A percentile compares a stretch with the other conserved stretches of the same genome.
Evolutionary conservation across 2,113 vertebrate genomes (phyloP).

Genomic region (Cinclus cinclus): DNA sequence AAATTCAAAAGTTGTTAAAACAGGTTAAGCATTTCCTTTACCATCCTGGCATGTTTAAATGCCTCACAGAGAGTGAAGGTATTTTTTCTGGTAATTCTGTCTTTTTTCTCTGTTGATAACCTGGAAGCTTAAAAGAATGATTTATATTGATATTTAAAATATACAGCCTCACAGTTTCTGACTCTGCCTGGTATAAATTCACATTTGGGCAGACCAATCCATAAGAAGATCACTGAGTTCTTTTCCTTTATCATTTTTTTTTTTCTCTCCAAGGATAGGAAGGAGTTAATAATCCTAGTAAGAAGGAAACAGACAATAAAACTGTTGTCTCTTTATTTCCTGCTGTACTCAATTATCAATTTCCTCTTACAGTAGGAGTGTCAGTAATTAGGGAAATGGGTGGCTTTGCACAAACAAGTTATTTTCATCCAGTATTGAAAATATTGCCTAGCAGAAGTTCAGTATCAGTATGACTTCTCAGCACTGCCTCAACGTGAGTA

Average conservation of each 20-base stretch:
- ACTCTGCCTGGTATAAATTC: not conserved
- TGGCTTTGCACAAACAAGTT: conserved; percentile 1
- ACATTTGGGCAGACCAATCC: not conserved
- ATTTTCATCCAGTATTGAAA: not conserved
- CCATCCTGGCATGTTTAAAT: not conserved
- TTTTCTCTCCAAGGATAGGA: not conserved
- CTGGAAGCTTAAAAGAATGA: not conserved
- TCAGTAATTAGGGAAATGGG: not conserved
- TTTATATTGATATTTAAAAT: not conserved
- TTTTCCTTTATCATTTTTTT: not conserved
- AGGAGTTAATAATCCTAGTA: not conserved
- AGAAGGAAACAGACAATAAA: not conserved
- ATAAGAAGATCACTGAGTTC: not conserved
- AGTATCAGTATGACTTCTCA: not conserved
- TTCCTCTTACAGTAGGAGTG: conserved; percentile 17
- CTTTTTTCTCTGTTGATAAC: not conserved
- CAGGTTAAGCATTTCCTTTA: not conserved
- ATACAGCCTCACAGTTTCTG: not conserved
- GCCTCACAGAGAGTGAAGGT: not conserved
- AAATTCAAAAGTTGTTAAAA: not conserved
- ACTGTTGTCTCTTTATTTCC: not conserved
- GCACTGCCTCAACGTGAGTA: not conserved
- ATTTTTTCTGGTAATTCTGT: not conserved
- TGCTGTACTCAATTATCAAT: conserved; percentile 15
- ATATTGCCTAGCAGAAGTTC: not conserved